Percentiles rank a stretch among this genome's conserved stretches.
Conservation (phyloP, 2,888 invertebrate species). For the Conchocele bisecta region DNA sequence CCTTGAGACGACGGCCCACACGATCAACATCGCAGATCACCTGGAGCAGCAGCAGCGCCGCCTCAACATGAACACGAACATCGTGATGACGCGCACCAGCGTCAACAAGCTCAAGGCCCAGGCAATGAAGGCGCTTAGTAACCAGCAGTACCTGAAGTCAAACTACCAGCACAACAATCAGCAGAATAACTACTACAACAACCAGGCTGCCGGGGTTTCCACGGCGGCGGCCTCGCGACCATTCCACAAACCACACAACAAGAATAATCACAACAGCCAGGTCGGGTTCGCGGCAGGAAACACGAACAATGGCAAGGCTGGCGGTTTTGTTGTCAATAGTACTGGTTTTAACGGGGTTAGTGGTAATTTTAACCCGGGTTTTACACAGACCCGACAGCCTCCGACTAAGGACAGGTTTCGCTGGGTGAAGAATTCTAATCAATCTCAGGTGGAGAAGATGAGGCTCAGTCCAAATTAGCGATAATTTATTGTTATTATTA, state of each 20-base stretch:
- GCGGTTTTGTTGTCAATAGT: constrained; percentile 9
- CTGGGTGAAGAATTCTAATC: constrained; percentile 35
- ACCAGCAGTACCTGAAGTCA: constrained; percentile 44
- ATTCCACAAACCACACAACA: constrained; percentile 51
- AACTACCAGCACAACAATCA: constrained; percentile 53
- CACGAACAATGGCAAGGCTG: constrained; percentile 33
- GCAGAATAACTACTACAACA: constrained; percentile 63
- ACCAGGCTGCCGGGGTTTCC: constrained; percentile 32
- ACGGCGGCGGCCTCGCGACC: constrained; percentile 28
- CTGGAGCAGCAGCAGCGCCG: constrained; percentile 63
- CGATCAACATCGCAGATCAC: constrained; percentile 70
- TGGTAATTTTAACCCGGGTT: constrained; percentile 20
- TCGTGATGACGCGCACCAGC: constrained; percentile 65
- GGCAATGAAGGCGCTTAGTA: constrained; percentile 58
- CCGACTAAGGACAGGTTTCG: constrained; percentile 49
- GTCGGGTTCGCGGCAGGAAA: neutral
- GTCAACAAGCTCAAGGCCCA: constrained; percentile 54
- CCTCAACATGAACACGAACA: constrained; percentile 60
- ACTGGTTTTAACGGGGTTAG: constrained; percentile 26
- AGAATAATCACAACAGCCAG: constrained; percentile 25
- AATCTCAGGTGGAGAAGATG: constrained; percentile 49
- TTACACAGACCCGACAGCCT: constrained; percentile 2
- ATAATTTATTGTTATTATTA: too few species aligned
- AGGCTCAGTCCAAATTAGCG: constrained; percentile 54
- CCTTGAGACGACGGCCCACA: constrained; percentile 69